Percentiles rank a stretch among this genome's conserved stretches.
Conservation (phyloP, 2,797 vertebrate species). For the Rhinophrynus dorsalis region DNA sequence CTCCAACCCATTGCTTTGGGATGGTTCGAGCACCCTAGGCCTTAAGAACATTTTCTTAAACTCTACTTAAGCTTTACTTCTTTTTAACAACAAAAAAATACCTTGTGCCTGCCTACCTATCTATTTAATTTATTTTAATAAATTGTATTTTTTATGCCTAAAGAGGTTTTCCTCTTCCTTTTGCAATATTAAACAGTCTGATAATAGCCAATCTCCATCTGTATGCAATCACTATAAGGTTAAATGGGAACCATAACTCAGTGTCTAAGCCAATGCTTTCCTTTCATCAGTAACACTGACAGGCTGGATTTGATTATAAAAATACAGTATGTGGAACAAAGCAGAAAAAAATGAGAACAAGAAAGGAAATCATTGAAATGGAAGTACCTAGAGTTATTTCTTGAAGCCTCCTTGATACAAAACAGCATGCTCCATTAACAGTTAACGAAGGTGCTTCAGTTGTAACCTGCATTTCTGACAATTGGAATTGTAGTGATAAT, state of each 20-base stretch:
- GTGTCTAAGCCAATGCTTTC: slow-evolving; percentile 44
- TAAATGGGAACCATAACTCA: slow-evolving; percentile 47
- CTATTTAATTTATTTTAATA: slow-evolving; percentile 38
- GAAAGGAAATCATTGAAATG: slow-evolving; percentile 19
- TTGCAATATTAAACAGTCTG: slow-evolving; percentile 39
- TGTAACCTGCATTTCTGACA: background rate
- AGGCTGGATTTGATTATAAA: slow-evolving; percentile 47
- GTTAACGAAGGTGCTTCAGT: slow-evolving; percentile 1
- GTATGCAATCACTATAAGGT: slow-evolving; percentile 40
- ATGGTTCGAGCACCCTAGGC: too few relatives aligned
- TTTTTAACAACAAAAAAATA: too few relatives aligned
- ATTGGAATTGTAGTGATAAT: background rate
- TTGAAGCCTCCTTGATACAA: background rate
- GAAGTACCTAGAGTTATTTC: slow-evolving; percentile 2
- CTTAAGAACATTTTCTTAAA: too few relatives aligned
- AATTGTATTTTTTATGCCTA: slow-evolving; percentile 19
- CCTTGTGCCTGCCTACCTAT: slow-evolving; percentile 15
- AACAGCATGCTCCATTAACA: background rate
- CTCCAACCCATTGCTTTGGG: too few relatives aligned
- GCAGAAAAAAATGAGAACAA: slow-evolving; percentile 23
- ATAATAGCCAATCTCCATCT: slow-evolving; percentile 42
- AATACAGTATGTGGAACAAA: slow-evolving; percentile 42
- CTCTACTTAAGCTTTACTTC: too few relatives aligned
- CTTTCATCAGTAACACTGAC: slow-evolving; percentile 46
- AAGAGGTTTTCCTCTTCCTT: slow-evolving; percentile 20